A percentile compares a stretch with the other conserved stretches of the same genome.
These are phyloP conservation scores for Stenodera caucasica DNA, from an alignment of 2,888 invertebrate genomes.

Conservation along the genomic window DNA sequence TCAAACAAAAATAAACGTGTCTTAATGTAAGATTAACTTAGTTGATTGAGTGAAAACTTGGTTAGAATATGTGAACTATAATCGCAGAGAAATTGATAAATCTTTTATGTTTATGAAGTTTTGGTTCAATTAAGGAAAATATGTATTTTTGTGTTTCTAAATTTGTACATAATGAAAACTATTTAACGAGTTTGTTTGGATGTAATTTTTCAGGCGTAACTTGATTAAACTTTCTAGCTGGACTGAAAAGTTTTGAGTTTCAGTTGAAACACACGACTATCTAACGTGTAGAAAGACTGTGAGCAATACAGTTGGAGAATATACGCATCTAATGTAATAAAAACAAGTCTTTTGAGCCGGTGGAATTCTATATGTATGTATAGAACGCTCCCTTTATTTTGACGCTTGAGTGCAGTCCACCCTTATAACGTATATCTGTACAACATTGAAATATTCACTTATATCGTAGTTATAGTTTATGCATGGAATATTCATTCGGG, in stretches of 20 bases:
- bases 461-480: slow-evolving; percentile 2
- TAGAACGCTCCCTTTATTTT: background rate
- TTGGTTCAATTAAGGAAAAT: too few relatives aligned
- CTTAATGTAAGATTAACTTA: too few relatives aligned
- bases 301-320: background rate
- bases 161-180: too few relatives aligned
- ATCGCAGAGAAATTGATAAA: too few relatives aligned
- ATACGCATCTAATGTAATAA: background rate
- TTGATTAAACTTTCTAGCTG: background rate
- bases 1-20: too few relatives aligned
- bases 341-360: background rate
- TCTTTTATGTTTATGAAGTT: too few relatives aligned
- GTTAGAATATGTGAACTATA: too few relatives aligned
- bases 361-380: background rate
- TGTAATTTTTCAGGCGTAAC: background rate
- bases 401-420: slow-evolving; percentile 6
- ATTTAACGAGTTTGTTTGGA: background rate
- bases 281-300: too few relatives aligned
- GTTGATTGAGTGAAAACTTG: too few relatives aligned
- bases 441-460: slow-evolving; percentile 1
- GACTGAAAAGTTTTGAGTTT: background rate
- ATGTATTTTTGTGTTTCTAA: too few relatives aligned
- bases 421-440: too few relatives aligned
- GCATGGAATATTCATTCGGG: slow-evolving; percentile 11
- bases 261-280: background rate